A percentile compares a stretch with the other conserved stretches of the same genome.
Conservation (phyloP, 2,113 vertebrate genomes). For the Grammomys dolichurus region DNA sequence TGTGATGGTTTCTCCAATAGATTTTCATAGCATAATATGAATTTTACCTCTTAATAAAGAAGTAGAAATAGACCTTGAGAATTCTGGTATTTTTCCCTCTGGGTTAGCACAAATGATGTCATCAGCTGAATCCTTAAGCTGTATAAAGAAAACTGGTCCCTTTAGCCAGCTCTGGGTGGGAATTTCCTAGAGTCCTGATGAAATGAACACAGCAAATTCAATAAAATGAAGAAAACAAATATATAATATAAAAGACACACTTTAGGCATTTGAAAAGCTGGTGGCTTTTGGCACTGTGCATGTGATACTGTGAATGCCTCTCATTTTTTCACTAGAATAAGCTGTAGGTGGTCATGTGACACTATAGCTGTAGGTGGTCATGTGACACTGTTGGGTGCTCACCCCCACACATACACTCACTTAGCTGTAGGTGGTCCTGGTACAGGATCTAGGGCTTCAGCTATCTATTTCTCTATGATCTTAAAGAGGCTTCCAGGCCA, state of each 20-base stretch:
- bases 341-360: too few relatives aligned
- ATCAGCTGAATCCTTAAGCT: slow-evolving; percentile 70
- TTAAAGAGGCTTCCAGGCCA: slow-evolving; percentile 87
- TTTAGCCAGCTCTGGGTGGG: slow-evolving; percentile 62
- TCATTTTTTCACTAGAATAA: slow-evolving; percentile 9
- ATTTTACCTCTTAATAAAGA: slow-evolving; percentile 80
- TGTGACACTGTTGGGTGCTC: slow-evolving; percentile 86
- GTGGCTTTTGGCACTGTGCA: slow-evolving; percentile 75
- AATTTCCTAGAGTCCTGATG: slow-evolving; percentile 58
- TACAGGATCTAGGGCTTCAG: slow-evolving; percentile 63
- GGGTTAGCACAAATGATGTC: slow-evolving; percentile 78
- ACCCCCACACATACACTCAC: too few relatives aligned
- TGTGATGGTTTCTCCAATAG: slow-evolving; percentile 67
- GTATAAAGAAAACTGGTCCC: slow-evolving; percentile 75
- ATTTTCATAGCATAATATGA: slow-evolving; percentile 77
- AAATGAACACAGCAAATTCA: slow-evolving; percentile 67
- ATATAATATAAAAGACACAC: slow-evolving; percentile 52
- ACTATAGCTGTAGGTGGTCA: slow-evolving; percentile 72
- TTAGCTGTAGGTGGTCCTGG: slow-evolving; percentile 84
- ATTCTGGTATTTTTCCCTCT: slow-evolving; percentile 73
- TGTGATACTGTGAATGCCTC: slow-evolving; percentile 86
- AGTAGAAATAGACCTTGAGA: slow-evolving; percentile 72
- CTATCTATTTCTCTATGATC: slow-evolving; percentile 82
- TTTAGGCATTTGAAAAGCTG: slow-evolving; percentile 81
- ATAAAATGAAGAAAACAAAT: slow-evolving; percentile 78